Percentiles rank a stretch among this genome's conserved stretches.
These are phyloP conservation scores for Lithophane leautieri DNA, from an alignment of 2,888 invertebrate species.

Conservation along the genomic window DNA sequence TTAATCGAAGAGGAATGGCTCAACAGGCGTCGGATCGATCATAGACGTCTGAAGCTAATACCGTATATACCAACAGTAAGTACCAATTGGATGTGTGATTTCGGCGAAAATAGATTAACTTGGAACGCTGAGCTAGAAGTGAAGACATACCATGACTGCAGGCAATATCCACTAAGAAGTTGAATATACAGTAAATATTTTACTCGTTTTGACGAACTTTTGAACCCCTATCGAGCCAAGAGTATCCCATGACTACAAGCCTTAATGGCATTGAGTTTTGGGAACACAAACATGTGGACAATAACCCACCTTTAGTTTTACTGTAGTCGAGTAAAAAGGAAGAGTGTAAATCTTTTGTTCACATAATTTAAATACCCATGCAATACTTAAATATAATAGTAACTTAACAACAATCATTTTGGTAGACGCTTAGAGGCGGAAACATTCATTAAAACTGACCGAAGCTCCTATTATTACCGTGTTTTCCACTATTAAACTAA, in stretches of 20 bases:
- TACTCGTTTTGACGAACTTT: not conserved
- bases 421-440: not conserved
- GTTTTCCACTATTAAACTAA: conserved; percentile 43
- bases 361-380: not conserved
- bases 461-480: conserved; percentile 25
- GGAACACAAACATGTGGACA: not conserved
- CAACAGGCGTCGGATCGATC: conserved; percentile 46
- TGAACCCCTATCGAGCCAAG: not conserved
- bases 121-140: conserved; percentile 1
- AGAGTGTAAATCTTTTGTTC: not conserved
- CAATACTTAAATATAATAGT: not conserved
- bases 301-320: no score
- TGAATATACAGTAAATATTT: not conserved
- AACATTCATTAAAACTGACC: conserved; percentile 24
- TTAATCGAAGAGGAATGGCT: conserved; percentile 47
- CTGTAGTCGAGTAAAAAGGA: not conserved
- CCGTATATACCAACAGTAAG: not conserved
- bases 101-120: conserved; percentile 18
- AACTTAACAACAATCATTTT: conserved; percentile 10
- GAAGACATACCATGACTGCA: not conserved
- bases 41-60: conserved; percentile 45
- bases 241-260: not conserved
- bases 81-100: conserved; percentile 26
- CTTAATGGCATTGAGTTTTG: not conserved
- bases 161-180: not conserved